Evolutionary conservation across 2,797 vertebrate genomes (phyloP).

Genomic region (Pseudocheirus occidentalis): DNA sequence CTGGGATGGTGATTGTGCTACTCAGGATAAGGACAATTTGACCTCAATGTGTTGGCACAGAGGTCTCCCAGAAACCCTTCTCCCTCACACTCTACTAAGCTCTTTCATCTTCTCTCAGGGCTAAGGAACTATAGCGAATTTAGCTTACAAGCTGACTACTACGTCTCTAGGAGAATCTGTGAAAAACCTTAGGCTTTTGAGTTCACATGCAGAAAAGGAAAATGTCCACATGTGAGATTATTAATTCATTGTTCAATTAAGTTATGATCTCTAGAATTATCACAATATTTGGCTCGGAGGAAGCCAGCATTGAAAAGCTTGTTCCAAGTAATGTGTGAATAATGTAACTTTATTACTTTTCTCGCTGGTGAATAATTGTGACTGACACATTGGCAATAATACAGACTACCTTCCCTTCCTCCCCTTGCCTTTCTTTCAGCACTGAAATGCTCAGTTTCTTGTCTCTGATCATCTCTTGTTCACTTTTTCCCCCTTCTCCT

Average conservation of each 20-base stretch:
- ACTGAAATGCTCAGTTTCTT: not conserved
- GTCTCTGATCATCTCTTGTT: not conserved
- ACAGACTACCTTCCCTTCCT: conserved; percentile 51
- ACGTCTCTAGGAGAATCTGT: conserved; percentile 48
- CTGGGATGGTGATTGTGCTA: not conserved
- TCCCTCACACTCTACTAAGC: not conserved
- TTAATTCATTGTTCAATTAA: conserved; percentile 76
- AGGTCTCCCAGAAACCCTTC: not conserved
- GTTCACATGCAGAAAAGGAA: conserved; percentile 61
- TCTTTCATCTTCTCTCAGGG: not conserved
- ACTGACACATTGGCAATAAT: conserved; percentile 71
- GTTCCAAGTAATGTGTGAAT: conserved; percentile 62
- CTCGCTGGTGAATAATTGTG: conserved; percentile 67
- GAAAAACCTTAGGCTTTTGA: conserved; percentile 54
- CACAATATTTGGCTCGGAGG: conserved; percentile 72
- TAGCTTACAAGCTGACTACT: conserved; percentile 31
- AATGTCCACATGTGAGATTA: conserved; percentile 49
- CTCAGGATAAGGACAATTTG: not conserved
- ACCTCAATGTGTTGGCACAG: not conserved
- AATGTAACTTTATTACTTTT: conserved; percentile 60
- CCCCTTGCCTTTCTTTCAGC: not conserved
- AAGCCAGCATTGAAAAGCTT: conserved; percentile 70
- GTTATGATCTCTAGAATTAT: conserved; percentile 69
- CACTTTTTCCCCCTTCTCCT: not conserved
- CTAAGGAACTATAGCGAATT: not conserved